phyloP scores from a whole-genome alignment of 2,113 vertebrate genomes.

The Ictalurus furcatus region DNA sequence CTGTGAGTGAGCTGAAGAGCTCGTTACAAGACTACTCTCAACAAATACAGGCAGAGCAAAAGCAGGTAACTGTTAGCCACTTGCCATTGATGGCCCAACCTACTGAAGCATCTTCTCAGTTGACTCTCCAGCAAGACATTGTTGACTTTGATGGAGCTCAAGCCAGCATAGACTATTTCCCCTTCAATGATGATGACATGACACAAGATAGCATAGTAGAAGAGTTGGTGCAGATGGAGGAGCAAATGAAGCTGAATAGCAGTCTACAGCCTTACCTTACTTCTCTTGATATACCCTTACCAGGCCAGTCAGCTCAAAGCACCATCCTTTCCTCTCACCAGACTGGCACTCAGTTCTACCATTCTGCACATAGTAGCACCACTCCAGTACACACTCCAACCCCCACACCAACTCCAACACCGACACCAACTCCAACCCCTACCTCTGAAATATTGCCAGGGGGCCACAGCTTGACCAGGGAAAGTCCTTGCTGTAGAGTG shows the following conservation, averaged over 20 bases:
- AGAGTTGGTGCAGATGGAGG: slow-evolving; percentile 97
- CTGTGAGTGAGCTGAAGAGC: slow-evolving; percentile 73
- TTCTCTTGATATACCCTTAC: slow-evolving; percentile 85
- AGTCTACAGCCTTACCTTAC: slow-evolving; percentile 79
- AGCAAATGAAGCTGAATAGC: slow-evolving; percentile 92
- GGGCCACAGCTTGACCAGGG: slow-evolving; percentile 81
- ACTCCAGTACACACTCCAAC: slow-evolving; percentile 91
- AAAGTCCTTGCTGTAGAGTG: slow-evolving; percentile 89
- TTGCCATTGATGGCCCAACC: slow-evolving; percentile 70
- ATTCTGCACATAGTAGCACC: slow-evolving; percentile 86
- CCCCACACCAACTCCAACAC: slow-evolving; percentile 78
- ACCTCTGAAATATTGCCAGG: slow-evolving; percentile 89
- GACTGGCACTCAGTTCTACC: slow-evolving; percentile 80
- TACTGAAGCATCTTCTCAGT: slow-evolving; percentile 72
- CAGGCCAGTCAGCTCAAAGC: slow-evolving; percentile 78
- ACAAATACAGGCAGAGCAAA: slow-evolving; percentile 72
- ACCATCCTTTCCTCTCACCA: slow-evolving; percentile 79
- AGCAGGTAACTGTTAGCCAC: slow-evolving; percentile 59
- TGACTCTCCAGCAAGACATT: slow-evolving; percentile 85
- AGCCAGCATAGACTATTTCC: slow-evolving; percentile 88
- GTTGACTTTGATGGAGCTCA: slow-evolving; percentile 88
- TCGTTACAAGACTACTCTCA: slow-evolving; percentile 73
- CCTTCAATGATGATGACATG: slow-evolving; percentile 91
- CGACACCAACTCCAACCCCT: slow-evolving; percentile 87
- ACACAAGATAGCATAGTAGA: slow-evolving; percentile 99